A percentile compares a stretch with the other conserved stretches of the same genome.
These are phyloP conservation scores for Psammodynastes pulverulentus DNA, from an alignment of 2,113 vertebrate species.

Conservation along the genomic window DNA sequence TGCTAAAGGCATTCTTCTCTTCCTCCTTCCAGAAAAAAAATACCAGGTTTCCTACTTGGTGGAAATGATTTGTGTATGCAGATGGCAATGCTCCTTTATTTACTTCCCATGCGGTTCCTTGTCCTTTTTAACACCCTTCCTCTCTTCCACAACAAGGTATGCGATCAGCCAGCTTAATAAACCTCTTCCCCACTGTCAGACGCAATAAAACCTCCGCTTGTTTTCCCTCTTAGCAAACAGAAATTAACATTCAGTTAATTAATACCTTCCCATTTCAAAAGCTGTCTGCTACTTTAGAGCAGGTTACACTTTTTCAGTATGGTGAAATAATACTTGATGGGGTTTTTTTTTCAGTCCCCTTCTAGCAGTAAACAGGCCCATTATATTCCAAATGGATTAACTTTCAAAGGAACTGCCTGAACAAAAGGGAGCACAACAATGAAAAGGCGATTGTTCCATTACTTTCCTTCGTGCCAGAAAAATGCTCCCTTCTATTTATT, in stretches of 20 bases:
- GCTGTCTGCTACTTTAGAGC: neutral
- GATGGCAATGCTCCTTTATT: slow-evolving; percentile 14
- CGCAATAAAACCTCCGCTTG: rapidly evolving
- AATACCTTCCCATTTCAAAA: neutral
- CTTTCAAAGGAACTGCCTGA: neutral
- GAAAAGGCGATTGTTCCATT: neutral
- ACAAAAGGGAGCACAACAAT: neutral
- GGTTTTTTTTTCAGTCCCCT: slow-evolving; percentile 60
- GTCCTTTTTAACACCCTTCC: neutral
- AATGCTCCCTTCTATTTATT: slow-evolving; percentile 7
- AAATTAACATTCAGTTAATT: neutral
- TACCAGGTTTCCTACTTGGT: neutral
- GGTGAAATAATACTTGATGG: slow-evolving; percentile 57
- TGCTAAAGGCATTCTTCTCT: neutral
- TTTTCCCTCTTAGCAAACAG: neutral
- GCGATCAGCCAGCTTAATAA: slow-evolving; percentile 19
- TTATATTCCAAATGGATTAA: slow-evolving; percentile 65
- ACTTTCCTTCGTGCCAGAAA: slow-evolving; percentile 3
- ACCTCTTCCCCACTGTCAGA: neutral
- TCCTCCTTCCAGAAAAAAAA: neutral
- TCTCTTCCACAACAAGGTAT: neutral
- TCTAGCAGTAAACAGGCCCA: slow-evolving; percentile 62
- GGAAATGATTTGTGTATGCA: slow-evolving; percentile 19
- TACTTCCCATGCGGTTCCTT: neutral
- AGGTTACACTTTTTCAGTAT: slow-evolving; percentile 53